Percentiles rank a stretch among this genome's conserved stretches.
Conservation (phyloP, 2,797 vertebrate species). For the Pygocentrus nattereri region DNA sequence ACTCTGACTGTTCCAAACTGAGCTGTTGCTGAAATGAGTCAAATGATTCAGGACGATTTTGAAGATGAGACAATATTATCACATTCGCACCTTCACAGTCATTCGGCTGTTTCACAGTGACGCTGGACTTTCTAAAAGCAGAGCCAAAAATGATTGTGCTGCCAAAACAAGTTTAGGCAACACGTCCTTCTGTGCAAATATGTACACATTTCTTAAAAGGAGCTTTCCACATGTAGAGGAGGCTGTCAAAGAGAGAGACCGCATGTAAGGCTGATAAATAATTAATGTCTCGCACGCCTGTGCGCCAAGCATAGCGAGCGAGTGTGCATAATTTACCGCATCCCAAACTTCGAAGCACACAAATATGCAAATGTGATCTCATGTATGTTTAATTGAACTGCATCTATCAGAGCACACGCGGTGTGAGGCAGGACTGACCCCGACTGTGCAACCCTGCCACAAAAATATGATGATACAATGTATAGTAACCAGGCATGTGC, state of each 20-base stretch:
- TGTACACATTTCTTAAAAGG: neutral
- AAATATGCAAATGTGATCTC: conserved; percentile 53
- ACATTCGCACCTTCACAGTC: neutral
- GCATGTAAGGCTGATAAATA: conserved; percentile 50
- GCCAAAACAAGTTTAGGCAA: neutral
- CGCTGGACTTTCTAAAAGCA: neutral
- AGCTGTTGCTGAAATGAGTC: neutral
- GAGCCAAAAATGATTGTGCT: neutral
- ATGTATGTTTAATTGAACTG: conserved; percentile 17
- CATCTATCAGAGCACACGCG: neutral
- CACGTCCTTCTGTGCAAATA: neutral
- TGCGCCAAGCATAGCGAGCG: conserved; percentile 12
- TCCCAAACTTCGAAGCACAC: conserved; percentile 28
- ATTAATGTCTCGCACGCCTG: conserved; percentile 43
- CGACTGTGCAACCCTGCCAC: too few species aligned
- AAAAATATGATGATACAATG: too few species aligned
- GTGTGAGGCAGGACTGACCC: neutral
- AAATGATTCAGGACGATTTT: neutral
- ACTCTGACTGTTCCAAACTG: neutral
- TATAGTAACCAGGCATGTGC: too few species aligned
- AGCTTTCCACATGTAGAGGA: neutral
- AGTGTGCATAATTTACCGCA: conserved; percentile 44
- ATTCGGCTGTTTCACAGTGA: neutral
- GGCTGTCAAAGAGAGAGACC: conserved; percentile 23
- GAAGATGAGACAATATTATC: neutral